Percentiles rank a stretch among this genome's conserved stretches.
phyloP scores from a whole-genome alignment of 2,888 invertebrate genomes.

The Trimorus sp. region DNA sequence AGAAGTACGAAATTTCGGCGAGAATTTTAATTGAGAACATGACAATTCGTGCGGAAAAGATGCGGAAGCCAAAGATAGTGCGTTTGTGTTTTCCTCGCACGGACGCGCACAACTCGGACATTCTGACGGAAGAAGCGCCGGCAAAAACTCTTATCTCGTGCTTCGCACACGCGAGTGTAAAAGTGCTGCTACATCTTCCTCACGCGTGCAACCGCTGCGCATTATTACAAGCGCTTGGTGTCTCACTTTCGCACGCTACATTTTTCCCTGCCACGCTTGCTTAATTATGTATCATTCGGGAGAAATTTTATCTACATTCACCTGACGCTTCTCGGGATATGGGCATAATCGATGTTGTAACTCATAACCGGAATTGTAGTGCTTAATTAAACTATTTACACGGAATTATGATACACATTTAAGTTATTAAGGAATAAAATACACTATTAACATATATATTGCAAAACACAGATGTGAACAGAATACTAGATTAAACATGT shows the following conservation, averaged over 20 bases:
- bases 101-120: slow-evolving; percentile 42
- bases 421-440: too few relatives aligned
- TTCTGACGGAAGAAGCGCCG: slow-evolving; percentile 21
- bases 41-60: slow-evolving; percentile 70
- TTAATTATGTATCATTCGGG: slow-evolving; percentile 11
- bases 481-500: too few relatives aligned
- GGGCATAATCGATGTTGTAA: too few relatives aligned
- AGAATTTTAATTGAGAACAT: slow-evolving; percentile 76
- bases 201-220: slow-evolving; percentile 41
- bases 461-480: too few relatives aligned
- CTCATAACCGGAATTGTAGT: too few relatives aligned
- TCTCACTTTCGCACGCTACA: slow-evolving; percentile 50
- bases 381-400: too few relatives aligned
- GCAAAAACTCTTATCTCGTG: slow-evolving; percentile 50
- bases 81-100: slow-evolving; percentile 61
- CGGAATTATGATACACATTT: too few relatives aligned
- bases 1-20: slow-evolving; percentile 73
- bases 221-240: slow-evolving; percentile 46
- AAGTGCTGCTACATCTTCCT: slow-evolving; percentile 62
- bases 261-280: slow-evolving; percentile 3
- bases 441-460: too few relatives aligned
- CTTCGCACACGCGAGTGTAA: slow-evolving; percentile 48
- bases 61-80: slow-evolving; percentile 58
- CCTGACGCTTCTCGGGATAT: not conserved
- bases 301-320: slow-evolving; percentile 6